These are phyloP conservation scores for Riptortus pedestris DNA, from an alignment of 1,140 invertebrate species.

Conservation along the genomic window DNA sequence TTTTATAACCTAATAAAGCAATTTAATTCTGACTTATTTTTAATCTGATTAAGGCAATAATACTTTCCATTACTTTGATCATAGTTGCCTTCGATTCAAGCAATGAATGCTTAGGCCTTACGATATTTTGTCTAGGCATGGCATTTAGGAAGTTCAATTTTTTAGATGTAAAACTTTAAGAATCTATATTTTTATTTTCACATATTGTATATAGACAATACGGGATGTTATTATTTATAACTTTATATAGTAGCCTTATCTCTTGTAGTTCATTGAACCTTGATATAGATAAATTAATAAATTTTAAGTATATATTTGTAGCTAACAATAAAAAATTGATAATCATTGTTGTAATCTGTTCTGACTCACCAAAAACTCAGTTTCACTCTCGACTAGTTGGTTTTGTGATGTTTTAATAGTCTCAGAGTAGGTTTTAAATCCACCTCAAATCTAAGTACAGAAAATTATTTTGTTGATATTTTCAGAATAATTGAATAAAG, in stretches of 20 bases:
- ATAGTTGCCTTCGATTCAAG: background rate
- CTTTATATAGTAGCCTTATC: background rate
- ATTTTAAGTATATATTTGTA: background rate
- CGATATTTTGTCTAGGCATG: background rate
- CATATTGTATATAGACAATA: background rate
- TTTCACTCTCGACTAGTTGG: no score
- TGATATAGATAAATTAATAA: background rate
- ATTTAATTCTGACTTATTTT: no score
- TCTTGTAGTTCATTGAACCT: background rate
- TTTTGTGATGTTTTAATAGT: no score
- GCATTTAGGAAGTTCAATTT: constrained; percentile 4
- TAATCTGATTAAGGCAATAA: no score
- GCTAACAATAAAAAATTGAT: constrained; percentile 2
- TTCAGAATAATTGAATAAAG: no score
- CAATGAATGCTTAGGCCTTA: constrained; percentile 2
- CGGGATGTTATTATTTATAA: background rate
- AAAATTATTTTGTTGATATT: no score
- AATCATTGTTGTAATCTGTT: no score
- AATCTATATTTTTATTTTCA: background rate
- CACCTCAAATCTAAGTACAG: no score
- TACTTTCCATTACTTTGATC: no score
- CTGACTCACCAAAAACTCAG: no score
- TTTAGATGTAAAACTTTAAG: background rate
- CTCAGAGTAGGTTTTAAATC: no score
- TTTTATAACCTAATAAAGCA: no score